These are phyloP conservation scores for Tiaroga cobitis DNA, from an alignment of 2,797 vertebrate genomes.

Conservation along the genomic window DNA sequence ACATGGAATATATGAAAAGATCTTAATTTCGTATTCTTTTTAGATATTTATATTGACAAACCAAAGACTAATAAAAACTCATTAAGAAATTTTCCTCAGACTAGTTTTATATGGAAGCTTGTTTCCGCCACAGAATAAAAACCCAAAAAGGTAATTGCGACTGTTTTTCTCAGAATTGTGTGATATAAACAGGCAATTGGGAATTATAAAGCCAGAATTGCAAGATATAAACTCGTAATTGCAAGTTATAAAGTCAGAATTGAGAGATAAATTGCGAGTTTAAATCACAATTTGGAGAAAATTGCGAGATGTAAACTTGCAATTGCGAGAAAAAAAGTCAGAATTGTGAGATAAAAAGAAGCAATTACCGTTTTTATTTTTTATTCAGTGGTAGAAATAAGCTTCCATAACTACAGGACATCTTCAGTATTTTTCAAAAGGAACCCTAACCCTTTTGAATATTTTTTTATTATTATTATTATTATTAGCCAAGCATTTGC, in stretches of 20 bases:
- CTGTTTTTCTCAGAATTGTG: not conserved
- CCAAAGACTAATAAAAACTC: not conserved
- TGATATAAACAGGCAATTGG: not conserved
- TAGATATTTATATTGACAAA: not conserved
- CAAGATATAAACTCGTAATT: not conserved
- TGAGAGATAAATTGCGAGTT: not conserved
- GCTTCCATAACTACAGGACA: not conserved
- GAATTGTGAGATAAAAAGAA: no score
- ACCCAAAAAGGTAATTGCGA: not conserved
- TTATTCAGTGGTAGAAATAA: no score
- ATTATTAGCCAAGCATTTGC: not conserved
- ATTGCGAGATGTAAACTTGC: no score
- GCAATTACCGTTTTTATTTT: no score
- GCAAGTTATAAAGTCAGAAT: no score
- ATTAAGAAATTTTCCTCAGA: not conserved
- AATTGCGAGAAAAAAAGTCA: no score
- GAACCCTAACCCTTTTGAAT: not conserved
- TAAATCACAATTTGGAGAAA: no score
- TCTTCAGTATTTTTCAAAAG: not conserved
- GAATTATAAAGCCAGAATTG: not conserved
- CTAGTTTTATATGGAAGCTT: not conserved
- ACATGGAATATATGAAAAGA: not conserved
- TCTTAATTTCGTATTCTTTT: not conserved
- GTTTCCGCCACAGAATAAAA: not conserved
- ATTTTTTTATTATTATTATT: not conserved